Base-by-base conservation (phyloP, 2,113 vertebrate species). In the Rallus limicola region DNA sequence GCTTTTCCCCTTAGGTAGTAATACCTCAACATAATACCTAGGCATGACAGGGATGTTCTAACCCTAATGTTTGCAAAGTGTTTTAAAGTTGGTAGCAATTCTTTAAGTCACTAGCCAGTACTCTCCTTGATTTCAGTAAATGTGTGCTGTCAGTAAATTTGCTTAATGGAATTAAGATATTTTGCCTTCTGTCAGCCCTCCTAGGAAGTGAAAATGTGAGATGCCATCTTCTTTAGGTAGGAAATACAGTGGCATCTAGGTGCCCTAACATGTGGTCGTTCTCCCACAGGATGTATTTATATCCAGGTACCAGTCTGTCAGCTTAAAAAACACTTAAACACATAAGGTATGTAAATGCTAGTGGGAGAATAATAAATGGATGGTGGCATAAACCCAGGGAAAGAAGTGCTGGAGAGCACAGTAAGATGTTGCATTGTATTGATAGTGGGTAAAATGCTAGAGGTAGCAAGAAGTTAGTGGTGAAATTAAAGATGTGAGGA, bases 51-150 rank as follows among this genome's bases (percentile, higher is more conserved):
- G 29, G 7, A 42, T 20, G 12, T 31, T 29, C 13, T 21, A 53
- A 33, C 25, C 11, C 2, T 23, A 4, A 20, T 12, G 31, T 36
- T 42, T 46, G 60, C 15, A 17, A 64, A 62, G 17, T 10, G 5
- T 11, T 74, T 44, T 46, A 18, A 40, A 63, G 13, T 63, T 70
- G 13, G 44, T 58, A 7, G 2, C 25, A 19, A 9, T 26, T 33
- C 1, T 58, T 56, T 2, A 18, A 5, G 1, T n/a, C 25, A 2
- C 17, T 58, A 16, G 42, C 13, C n/a, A 10, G 2, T 26, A 20
- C 7, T 33, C 9, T 2, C 33, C 91, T 52, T 0, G 1, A n/a
- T 81, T 44, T 40, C 34, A 31, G 11, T 74, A 29, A 24, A 5
- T 9, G 4, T 6, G 15, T 18, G 11, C 17, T 46, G 44, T 46